A percentile compares a stretch with the other conserved stretches of the same genome.
Conservation (phyloP, 2,888 invertebrate genomes). For the Reticulitermes lucifugus region DNA sequence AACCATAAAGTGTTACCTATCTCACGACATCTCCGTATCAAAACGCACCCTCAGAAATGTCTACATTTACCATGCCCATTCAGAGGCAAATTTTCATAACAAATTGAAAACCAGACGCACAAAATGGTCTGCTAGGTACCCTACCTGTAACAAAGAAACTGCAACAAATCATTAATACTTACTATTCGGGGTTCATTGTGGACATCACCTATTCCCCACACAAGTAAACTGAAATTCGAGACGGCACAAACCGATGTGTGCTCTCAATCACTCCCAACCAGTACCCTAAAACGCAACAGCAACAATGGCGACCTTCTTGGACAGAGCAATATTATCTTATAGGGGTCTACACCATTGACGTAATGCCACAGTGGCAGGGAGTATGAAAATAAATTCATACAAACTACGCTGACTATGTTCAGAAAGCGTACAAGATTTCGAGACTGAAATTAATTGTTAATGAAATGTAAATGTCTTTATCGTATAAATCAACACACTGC, state of each 20-base stretch:
- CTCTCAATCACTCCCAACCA: not conserved
- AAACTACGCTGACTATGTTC: not conserved
- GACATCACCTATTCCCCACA: constrained; percentile 51
- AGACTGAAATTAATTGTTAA: too few species aligned
- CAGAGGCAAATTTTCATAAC: not conserved
- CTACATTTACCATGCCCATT: too few species aligned
- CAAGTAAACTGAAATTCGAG: not conserved
- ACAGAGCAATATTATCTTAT: constrained; percentile 53
- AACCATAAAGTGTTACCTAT: too few species aligned
- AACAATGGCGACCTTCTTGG: constrained; percentile 53
- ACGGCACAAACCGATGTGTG: not conserved
- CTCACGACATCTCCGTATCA: too few species aligned
- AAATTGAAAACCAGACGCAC: constrained; percentile 11
- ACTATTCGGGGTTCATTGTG: constrained; percentile 87
- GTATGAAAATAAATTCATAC: constrained; percentile 27
- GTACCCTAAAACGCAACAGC: constrained; percentile 37
- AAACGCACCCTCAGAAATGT: too few species aligned
- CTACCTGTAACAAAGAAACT: not conserved
- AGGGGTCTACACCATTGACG: constrained; percentile 55
- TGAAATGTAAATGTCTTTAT: too few species aligned
- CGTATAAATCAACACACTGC: too few species aligned
- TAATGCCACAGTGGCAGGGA: constrained; percentile 55
- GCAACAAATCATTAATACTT: constrained; percentile 67
- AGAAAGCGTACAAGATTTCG: not conserved
- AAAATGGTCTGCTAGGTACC: constrained; percentile 23